Evolutionary conservation across 23 tunicate species (phyloP), one percentile per base, ranked within the genome.

Genomic region (Aplidium turbinatum): DNA sequence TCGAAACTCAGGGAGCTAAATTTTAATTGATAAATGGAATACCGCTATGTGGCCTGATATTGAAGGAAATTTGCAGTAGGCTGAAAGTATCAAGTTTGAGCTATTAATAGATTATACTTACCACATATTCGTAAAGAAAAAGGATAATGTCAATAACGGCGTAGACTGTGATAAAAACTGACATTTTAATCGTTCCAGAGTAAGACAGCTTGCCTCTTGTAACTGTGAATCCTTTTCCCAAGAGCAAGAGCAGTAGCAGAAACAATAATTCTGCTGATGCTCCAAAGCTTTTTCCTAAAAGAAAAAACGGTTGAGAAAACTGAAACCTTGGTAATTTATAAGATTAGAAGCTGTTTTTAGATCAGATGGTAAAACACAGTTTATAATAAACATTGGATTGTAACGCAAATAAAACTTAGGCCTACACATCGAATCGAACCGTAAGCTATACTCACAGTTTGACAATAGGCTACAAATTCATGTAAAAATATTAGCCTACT

Each of bases 61-160:
- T n/a, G n/a, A n/a, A n/a, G n/a, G n/a, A n/a, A n/a, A n/a, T n/a
- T n/a, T n/a, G n/a, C n/a, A n/a, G n/a, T n/a, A n/a, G n/a, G n/a
- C n/a, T n/a, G n/a, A n/a, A n/a, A n/a, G n/a, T n/a, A n/a, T n/a
- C n/a, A n/a, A n/a, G n/a, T n/a, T n/a, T n/a, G n/a, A n/a, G n/a
- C n/a, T n/a, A n/a, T n/a, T 42, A 42, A 11, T 42, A 9, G 13
- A 16, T 25, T 19, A 4, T 6, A 64, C 94, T 80, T 51, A 88
- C 96, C 79, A 81, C 87, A 58, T 76, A 88, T 70, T 88, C 87
- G 68, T 88, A 82, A 23, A 88, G 58, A 52, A 88, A 88, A 26
- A 88, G 72, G 25, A 82, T 68, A 25, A 70, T 33, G 30, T 70
- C 80, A 42, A 82, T 82, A 11, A 88, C 87, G 29, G 68, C 87